phyloP scores from a whole-genome alignment of 1,140 invertebrate species.

The Aculops lycopersici region DNA sequence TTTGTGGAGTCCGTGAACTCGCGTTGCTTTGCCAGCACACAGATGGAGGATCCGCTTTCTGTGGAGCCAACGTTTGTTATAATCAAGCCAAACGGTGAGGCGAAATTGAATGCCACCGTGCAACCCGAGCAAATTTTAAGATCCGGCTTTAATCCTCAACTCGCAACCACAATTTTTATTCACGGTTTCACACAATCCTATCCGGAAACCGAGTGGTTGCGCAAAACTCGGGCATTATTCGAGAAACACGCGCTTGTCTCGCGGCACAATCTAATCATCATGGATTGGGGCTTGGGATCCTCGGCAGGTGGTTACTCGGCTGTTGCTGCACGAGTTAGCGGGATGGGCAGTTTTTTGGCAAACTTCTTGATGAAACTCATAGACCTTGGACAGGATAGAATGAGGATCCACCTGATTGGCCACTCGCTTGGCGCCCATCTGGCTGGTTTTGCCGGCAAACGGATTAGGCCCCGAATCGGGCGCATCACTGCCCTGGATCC shows the following conservation, averaged over 20 bases:
- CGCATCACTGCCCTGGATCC: slow-evolving; percentile 30
- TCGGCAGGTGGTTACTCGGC: no score
- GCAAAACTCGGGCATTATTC: not conserved
- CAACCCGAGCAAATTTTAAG: not conserved
- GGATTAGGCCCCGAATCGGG: slow-evolving; percentile 9
- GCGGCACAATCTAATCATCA: not conserved
- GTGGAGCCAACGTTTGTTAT: not conserved
- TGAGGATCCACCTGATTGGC: slow-evolving; percentile 1
- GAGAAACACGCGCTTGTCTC: not conserved
- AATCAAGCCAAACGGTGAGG: not conserved
- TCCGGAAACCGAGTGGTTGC: not conserved
- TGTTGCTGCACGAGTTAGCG: slow-evolving; percentile 14
- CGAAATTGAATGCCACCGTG: not conserved
- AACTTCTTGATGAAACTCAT: slow-evolving; percentile 11
- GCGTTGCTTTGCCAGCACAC: not conserved
- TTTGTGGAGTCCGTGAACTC: not conserved
- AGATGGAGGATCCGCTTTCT: not conserved
- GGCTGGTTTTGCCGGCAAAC: slow-evolving; percentile 1
- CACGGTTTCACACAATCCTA: not conserved
- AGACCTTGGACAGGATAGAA: not conserved
- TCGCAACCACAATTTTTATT: not conserved
- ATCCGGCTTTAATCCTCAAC: not conserved
- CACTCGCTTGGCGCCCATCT: slow-evolving; percentile 1
- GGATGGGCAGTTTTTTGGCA: slow-evolving; percentile 15
- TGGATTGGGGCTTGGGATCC: not conserved